phyloP scores from a whole-genome alignment of 2,113 vertebrate species.

The Madoqua kirkii region DNA sequence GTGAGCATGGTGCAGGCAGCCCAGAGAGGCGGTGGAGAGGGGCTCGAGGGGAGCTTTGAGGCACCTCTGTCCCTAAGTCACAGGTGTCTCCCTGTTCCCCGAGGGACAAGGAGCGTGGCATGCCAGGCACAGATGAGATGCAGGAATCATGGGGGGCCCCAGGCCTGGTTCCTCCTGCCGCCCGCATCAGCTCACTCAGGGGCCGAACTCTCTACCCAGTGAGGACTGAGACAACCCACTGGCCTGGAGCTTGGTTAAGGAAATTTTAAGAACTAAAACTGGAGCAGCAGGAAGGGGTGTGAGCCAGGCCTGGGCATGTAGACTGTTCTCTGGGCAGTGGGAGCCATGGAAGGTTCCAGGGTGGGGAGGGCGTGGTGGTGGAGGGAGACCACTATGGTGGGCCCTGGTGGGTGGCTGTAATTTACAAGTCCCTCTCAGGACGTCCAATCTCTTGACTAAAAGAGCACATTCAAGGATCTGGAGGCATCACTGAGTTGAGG shows the following conservation, averaged over 20 bases:
- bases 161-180: fast-evolving
- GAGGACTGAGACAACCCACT: background rate
- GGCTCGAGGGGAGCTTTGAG: fast-evolving
- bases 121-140: background rate
- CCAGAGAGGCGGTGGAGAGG: fast-evolving
- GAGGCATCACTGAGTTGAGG: fast-evolving
- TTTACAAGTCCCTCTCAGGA: background rate
- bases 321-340: background rate
- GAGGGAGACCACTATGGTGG: no score
- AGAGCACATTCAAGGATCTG: background rate
- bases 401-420: background rate
- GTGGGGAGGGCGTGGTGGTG: fast-evolving
- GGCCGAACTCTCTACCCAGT: fast-evolving
- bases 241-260: background rate
- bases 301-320: background rate
- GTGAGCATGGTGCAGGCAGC: fast-evolving
- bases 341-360: background rate
- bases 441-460: background rate
- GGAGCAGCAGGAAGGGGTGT: background rate
- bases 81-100: background rate
- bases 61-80: fast-evolving
- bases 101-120: fast-evolving
- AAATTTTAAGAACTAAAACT: background rate
- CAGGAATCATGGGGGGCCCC: fast-evolving
- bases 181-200: fast-evolving